Evolutionary conservation across 2,888 invertebrate species (phyloP), one percentile per base, ranked within the genome.

Genomic region (Coelopa pilipes): DNA sequence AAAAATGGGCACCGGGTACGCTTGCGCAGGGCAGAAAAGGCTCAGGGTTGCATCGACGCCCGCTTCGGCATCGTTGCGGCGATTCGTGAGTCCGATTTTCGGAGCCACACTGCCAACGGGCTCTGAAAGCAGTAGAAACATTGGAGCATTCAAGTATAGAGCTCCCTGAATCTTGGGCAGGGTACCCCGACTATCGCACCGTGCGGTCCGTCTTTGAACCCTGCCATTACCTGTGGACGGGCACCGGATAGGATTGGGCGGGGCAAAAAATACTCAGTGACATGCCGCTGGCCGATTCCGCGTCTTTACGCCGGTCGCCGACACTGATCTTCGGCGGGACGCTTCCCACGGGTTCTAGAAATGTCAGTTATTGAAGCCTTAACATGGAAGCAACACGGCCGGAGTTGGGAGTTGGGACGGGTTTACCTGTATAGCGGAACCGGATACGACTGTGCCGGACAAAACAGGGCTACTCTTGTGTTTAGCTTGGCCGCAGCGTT

Each of bases 191-290:
- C n/a, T n/a, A n/a, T n/a, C n/a, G n/a, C n/a, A n/a, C n/a, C n/a
- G n/a, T n/a, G n/a, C n/a, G n/a, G n/a, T n/a, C n/a, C n/a, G n/a
- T n/a, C n/a, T n/a, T n/a, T n/a, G n/a, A n/a, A n/a, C n/a, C n/a
- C 5, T 55, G 17, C 19, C 11, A 19, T 81, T 79, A 94, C 93
- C 92, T 92, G 90, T 92, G 91, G 80, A 90, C 86, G 81, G 93
- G 93, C 82, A 93, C 91, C 73, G 93, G 93, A 88, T 90, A 93
- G 34, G 92, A 92, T 87, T 93, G 93, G 24, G 93, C 93, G 70
- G 93, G 93, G 86, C 94, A 94, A 85, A 93, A 90, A 79, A 93
- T 88, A 74, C 92, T 92, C 84, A 93, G 90, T 81, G 90, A 90
- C 15, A 67, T 74, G 59, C 73, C 79, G n/a, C 81, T 73, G n/a